Evolutionary conservation across 2,888 invertebrate species (phyloP), one percentile per base, ranked within the genome.

Genomic region (Thymelicus lineola): DNA sequence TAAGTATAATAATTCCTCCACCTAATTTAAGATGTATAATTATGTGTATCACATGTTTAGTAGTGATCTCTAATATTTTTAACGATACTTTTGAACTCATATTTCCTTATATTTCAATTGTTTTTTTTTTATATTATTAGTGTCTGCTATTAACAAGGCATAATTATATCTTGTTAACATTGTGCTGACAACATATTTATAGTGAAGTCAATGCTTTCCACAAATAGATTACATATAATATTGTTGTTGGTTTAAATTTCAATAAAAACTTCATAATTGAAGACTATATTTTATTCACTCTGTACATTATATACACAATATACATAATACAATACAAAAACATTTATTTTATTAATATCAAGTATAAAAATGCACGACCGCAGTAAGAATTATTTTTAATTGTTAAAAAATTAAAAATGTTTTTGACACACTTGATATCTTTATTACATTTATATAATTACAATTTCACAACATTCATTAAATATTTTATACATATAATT

Each of bases 221-320:
- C 14, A 46, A 17, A 17, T 50, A n/a, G n/a, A n/a, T n/a, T n/a
- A n/a, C n/a, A 17, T 17, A 12, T 50, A 12, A 4, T 53, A n/a
- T 9, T 17, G 15, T 53, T 20, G 20, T 20, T 5, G 20, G 20
- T 20, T 53, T 20, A n/a, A 20, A n/a, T 17, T 53, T 53, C 20
- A 53, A 53, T 53, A 20, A 53, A 53, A 53, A 53, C 53, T 20
- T 53, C 10, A 48, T 48, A 15, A 53, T 53, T 20, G 1, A 50
- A 15, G 17, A 53, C 53, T 20, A 53, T 53, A n/a, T 53, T 53
- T 53, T n/a, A 20, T 53, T 50, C 48, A 17, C 53, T 20, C 53
- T 53, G 53, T 53, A 53, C 53, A 53, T 53, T 53, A 53, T 53
- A 53, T 53, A 53, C 48, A 50, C 20, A 50, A 50, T 15, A 50